Percentiles rank a stretch among this genome's conserved stretches.
phyloP scores from a whole-genome alignment of 2,888 invertebrate genomes.

The Melitaea athalia region DNA sequence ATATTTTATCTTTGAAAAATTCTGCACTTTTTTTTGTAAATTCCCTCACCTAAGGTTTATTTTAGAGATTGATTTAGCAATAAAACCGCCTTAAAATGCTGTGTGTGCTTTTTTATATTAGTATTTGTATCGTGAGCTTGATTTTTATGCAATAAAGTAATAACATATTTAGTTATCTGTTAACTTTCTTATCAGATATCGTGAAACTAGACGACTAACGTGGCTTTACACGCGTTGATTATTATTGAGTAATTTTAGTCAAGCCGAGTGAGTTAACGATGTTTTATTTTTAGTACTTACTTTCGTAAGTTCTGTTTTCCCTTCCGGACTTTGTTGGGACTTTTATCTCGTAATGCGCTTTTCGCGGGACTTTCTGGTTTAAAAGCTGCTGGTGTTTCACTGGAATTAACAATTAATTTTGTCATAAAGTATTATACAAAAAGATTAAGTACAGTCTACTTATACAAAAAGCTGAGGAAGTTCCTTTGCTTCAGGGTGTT shows the following conservation, averaged over 20 bases:
- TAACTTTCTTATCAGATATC: too few relatives aligned
- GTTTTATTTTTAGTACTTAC: constrained; percentile 46
- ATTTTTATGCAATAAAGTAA: too few relatives aligned
- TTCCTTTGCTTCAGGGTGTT: too few relatives aligned
- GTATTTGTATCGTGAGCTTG: too few relatives aligned
- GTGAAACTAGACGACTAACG: too few relatives aligned
- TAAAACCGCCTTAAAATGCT: neutral
- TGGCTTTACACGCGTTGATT: neutral
- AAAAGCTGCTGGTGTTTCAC: neutral
- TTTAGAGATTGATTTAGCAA: neutral
- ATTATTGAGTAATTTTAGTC: neutral
- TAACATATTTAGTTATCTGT: too few relatives aligned
- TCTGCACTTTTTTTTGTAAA: too few relatives aligned
- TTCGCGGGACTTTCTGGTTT: neutral
- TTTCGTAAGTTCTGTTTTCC: constrained; percentile 57
- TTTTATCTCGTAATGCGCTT: constrained; percentile 48
- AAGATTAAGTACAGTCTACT: too few relatives aligned
- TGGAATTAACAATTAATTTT: neutral
- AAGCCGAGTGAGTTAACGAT: neutral
- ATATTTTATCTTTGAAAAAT: too few relatives aligned
- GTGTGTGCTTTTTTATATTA: too few relatives aligned
- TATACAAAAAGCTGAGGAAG: too few relatives aligned
- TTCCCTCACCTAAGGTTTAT: too few relatives aligned
- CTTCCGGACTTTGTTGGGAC: constrained; percentile 55
- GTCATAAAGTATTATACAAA: neutral